Evolutionary conservation across 2,113 vertebrate species (phyloP).

Genomic region (Toxotes jaculatrix): DNA sequence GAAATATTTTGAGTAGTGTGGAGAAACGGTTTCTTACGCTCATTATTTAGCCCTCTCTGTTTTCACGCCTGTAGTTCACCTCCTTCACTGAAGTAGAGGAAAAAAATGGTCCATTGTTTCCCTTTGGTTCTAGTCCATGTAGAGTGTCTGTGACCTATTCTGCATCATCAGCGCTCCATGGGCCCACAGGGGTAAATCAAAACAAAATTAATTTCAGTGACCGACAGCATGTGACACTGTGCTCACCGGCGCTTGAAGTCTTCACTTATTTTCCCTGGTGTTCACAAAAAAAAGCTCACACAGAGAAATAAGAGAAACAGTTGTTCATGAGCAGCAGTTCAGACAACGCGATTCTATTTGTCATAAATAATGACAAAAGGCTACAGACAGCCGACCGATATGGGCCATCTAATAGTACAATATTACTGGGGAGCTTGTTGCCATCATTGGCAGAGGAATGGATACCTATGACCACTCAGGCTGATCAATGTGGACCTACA

Average conservation of each 20-base stretch:
- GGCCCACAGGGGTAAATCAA: background rate
- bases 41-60: constrained; percentile 31
- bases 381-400: constrained; percentile 1
- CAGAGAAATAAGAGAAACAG: constrained; percentile 1
- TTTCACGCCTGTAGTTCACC: constrained; percentile 13
- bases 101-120: constrained; percentile 33
- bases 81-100: background rate
- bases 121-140: constrained; percentile 23
- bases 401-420: background rate
- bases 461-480: background rate
- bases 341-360: background rate
- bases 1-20: background rate
- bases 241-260: background rate
- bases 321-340: constrained; percentile 2
- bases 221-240: constrained; percentile 1
- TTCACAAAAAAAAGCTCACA: background rate
- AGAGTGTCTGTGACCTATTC: constrained; percentile 26
- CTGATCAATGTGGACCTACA: background rate
- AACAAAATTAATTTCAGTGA: constrained; percentile 26
- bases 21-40: constrained; percentile 2
- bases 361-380: background rate
- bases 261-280: constrained; percentile 12
- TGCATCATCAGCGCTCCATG: constrained; percentile 15
- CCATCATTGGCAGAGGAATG: background rate
- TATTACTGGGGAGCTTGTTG: background rate